Evolutionary conservation across 1,140 invertebrate genomes (phyloP), one percentile per base, ranked within the genome.

Genomic region (Cardiocondyla obscurior): DNA sequence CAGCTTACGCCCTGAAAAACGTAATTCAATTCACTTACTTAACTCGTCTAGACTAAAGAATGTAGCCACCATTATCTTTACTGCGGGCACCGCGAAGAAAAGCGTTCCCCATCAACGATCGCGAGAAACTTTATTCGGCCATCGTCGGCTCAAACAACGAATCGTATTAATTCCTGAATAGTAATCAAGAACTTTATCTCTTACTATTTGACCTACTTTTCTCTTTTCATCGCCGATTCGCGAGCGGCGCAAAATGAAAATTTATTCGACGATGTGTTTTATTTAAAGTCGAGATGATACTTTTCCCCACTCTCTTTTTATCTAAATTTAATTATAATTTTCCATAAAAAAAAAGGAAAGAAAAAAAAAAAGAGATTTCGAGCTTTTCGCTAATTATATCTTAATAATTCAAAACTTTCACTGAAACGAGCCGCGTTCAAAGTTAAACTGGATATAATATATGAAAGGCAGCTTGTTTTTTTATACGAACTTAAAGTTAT

Each of bases 21-120:
- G 33, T 76, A 76, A 76, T 76, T 76, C 44, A 64, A 76, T 76
- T 76, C 57, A 49, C 28, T 22, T 36, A 49, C 42, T 76, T 76
- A 64, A 64, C 44, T 76, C 57, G 28, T 64, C 44, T 30, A 64
- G 73, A 64, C 58, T 33, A 60, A 76, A 51, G 57, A 64, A 76
- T 64, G 58, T 64, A 36, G 57, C 44, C 30, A 49, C 42, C 42
- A 49, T 76, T 76, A 74, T 76, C 28, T 76, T 74, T 44, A 39
- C 28, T 30, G 3, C 33, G 4, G 28, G 19, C 55, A 55, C n/a
- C 19, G 42, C 72, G 39, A 62, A 60, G 39, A 46, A 30, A 62
- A n/a, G 33, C 22, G 16, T 73, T 73, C 33, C 33, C 33, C 69
- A 39, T 73, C 33, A 28, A 73, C 14, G 30, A 46, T 25, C 51